Evolutionary conservation across 2,888 invertebrate species (phyloP), one percentile per base, ranked within the genome.

Genomic region (Pandemis cinnamomeana): DNA sequence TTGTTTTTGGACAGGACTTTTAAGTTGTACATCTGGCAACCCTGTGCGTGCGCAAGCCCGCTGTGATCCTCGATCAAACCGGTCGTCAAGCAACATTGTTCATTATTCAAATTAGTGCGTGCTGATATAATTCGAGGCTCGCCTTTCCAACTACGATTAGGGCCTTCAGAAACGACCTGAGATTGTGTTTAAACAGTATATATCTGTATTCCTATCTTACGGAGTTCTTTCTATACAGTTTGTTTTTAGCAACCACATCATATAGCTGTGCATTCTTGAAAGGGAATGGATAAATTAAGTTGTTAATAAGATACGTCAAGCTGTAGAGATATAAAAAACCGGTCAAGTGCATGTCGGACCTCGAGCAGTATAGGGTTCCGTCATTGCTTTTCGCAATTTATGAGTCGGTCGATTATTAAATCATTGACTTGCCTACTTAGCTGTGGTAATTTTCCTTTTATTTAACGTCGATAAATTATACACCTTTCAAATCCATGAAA

Each of bases 41-140:
- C 10, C 58, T 58, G 27, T 13, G 46, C 27, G 48, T 13, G 64
- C 46, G 64, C 61, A 41, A 41, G 41, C 61, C 41, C n/a, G n/a
- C 67, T 71, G 80, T 80, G 82, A 89, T 86, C 89, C 89, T 89
- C 91, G 91, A 89, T 87, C 82, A 83, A 88, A 92, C 92, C 90
- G 90, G 92, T 92, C 86, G 77, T 81, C 80, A 84, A 87, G 87
- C 88, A 89, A 91, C 91, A 91, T 89, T 90, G 90, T 92, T 90
- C 92, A 91, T 92, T 92, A 92, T 92, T 92, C 89, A 92, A 92
- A 92, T 92, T 91, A 91, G 89, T 90, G 87, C 90, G 88, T 89
- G 90, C 86, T 91, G 90, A 87, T 91, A 89, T 90, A 89, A 89
- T 90, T 90, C 86, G 87, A 88, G 83, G 81, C 87, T 84, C 84